Conservation (phyloP, 37 sponge, comb jelly and placozoan genomes). For the Corticium candelabrum region DNA sequence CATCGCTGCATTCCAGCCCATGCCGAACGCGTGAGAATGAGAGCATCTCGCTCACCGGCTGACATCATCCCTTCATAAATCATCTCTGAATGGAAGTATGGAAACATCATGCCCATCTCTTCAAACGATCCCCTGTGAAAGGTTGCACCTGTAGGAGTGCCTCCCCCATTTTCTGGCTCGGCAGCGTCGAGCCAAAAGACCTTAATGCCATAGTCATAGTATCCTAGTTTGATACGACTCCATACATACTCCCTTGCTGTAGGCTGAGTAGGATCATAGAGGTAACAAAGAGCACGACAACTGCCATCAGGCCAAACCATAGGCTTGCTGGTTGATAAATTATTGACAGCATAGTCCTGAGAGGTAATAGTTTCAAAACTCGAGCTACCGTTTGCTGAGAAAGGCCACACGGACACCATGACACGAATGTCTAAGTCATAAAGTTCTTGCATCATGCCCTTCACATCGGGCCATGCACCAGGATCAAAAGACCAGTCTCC, state of each 20-base stretch:
- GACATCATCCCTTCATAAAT: neutral
- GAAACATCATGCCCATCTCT: slow-evolving; percentile 1
- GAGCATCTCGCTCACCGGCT: neutral
- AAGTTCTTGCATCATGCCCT: neutral
- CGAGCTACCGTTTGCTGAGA: neutral
- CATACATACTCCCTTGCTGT: slow-evolving; percentile 5
- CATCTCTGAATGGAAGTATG: slow-evolving; percentile 5
- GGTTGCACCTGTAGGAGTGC: neutral
- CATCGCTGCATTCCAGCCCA: slow-evolving; percentile 8
- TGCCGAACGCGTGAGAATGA: neutral
- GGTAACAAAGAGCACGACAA: neutral
- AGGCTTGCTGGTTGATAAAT: neutral
- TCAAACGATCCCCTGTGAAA: neutral
- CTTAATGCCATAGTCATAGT: neutral
- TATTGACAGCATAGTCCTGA: neutral
- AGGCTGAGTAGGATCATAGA: slow-evolving; percentile 12
- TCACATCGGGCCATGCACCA: neutral
- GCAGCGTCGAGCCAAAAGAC: slow-evolving; percentile 8
- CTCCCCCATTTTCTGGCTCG: neutral
- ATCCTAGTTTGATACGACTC: slow-evolving; percentile 8
- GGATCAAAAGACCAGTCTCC: slow-evolving; percentile 10
- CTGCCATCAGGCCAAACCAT: slow-evolving; percentile 5
- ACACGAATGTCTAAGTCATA: neutral
- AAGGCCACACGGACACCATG: slow-evolving; percentile 13
- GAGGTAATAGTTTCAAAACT: neutral